A percentile compares a stretch with the other conserved stretches of the same genome.
phyloP scores from a whole-genome alignment of 1,140 invertebrate genomes.

The Scaptodrosophila lebanonensis region DNA sequence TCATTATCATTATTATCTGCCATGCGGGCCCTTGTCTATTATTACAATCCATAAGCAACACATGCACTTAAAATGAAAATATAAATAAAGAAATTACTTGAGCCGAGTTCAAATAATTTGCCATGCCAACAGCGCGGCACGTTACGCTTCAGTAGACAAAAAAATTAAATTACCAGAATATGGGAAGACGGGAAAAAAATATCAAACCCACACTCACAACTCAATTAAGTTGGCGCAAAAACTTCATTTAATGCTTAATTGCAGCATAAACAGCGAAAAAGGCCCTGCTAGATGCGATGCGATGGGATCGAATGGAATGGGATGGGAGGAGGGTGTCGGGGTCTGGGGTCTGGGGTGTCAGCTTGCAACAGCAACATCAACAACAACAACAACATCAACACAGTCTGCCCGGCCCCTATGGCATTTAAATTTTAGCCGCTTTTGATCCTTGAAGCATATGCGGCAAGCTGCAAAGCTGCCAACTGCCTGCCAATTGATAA shows the following conservation, averaged over 20 bases:
- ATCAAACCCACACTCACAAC: conserved; percentile 38
- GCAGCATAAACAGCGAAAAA: conserved; percentile 25
- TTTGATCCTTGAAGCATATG: conserved; percentile 69
- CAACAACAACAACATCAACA: too few species aligned
- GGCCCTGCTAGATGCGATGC: too few species aligned
- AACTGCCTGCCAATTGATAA: conserved; percentile 55
- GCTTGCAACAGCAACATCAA: too few species aligned
- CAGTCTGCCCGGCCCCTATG: conserved; percentile 34
- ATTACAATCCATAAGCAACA: conserved; percentile 33
- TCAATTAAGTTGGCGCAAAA: conserved; percentile 61
- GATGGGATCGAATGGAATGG: too few species aligned
- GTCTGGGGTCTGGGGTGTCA: neutral
- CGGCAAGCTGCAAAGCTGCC: neutral
- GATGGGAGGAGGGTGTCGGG: neutral
- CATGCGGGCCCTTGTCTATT: conserved; percentile 38
- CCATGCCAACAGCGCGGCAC: conserved; percentile 44
- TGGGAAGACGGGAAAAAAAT: conserved; percentile 24
- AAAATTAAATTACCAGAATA: conserved; percentile 32
- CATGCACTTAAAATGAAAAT: conserved; percentile 57
- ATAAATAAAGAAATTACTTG: conserved; percentile 27
- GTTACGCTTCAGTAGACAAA: conserved; percentile 48
- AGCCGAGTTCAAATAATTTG: conserved; percentile 39
- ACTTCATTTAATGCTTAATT: conserved; percentile 69
- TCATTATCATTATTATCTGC: neutral
- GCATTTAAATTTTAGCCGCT: conserved; percentile 35